These are phyloP conservation scores for Montipora efflorescens DNA, from an alignment of 64 coral and sea anemone species.

Conservation along the genomic window DNA sequence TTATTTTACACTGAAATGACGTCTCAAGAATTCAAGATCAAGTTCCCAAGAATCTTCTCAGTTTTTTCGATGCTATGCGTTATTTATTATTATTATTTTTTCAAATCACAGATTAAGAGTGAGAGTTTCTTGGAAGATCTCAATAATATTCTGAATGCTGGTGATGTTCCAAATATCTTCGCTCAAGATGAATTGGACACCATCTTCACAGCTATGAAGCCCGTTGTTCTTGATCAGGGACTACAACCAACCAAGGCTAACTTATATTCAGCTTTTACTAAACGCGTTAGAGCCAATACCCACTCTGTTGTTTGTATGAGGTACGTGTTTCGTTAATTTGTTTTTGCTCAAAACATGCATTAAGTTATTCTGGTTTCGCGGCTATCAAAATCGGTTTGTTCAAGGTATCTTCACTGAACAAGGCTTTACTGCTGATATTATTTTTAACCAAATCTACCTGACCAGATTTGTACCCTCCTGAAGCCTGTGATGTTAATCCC, in stretches of 20 bases:
- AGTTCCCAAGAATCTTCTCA: too few relatives aligned
- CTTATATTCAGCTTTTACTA: constrained; percentile 97
- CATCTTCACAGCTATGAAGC: constrained; percentile 97
- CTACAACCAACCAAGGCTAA: constrained; percentile 96
- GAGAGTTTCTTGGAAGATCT: constrained; percentile 97
- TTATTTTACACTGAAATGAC: too few relatives aligned
- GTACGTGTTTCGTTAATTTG: constrained; percentile 32
- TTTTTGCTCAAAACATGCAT: not conserved
- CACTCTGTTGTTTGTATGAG: constrained; percentile 98
- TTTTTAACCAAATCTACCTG: too few relatives aligned
- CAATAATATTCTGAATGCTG: constrained; percentile 98
- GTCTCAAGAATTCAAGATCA: too few relatives aligned
- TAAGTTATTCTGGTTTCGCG: not conserved
- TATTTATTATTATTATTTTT: not conserved
- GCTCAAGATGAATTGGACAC: constrained; percentile 91
- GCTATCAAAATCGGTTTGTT: not conserved
- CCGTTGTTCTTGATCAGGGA: constrained; percentile 88
- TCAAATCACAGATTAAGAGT: constrained; percentile 81
- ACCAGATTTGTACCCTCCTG: too few relatives aligned
- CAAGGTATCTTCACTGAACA: too few relatives aligned
- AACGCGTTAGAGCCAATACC: constrained; percentile 93
- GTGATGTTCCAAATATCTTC: constrained; percentile 97
- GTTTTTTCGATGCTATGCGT: not conserved
- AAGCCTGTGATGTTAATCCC: too few relatives aligned
- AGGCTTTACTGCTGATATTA: too few relatives aligned